Base-by-base conservation (phyloP, 2,113 vertebrate species). In the Phainopepla nitens region DNA sequence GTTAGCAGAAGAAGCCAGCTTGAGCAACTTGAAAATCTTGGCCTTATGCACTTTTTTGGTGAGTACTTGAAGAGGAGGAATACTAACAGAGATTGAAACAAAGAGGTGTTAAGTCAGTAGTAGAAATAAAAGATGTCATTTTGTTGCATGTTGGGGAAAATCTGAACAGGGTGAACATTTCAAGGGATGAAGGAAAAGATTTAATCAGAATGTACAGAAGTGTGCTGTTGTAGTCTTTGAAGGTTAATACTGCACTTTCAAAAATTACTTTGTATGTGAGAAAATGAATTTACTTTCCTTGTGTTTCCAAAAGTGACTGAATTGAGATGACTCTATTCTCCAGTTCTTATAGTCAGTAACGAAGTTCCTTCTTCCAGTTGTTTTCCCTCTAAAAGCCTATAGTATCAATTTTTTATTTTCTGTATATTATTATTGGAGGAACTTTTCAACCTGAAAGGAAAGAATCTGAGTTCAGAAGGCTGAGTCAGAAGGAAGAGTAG, bases 61-160 rank as follows among this genome's bases (percentile, higher is more conserved):
- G 64, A 62, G 12, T 80, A 64, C 17, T 58, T 73, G 18, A 41
- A 76, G 62, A 78, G 10, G 8, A 56, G 39, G 58, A 69, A 69
- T 25, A 19, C 25, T 76, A 60, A 21, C 7, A 57, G 45, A 68
- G 24, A 50, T 28, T 35, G 29, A 77, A 83, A 76, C 18, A 45
- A 3, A 5, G 5, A 75, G 24, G 24, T 51, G 9, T 13, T 25
- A 70, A 79, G 20, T 89, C 27, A 73, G 45, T 35, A 64, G 31
- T 20, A 56, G 73, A 77, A 76, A 3, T 2, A 2, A 2, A 42
- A 53, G 5, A 24, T 0, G 2, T 60, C 4, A 0, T 57, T 81
- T 41, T 8, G 2, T 66, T 92, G 21, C 10, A 11, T 29, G 8
- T 33, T 49, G 42, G 14, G 36, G 31, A 60, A 57, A 57, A 57